Conservation (phyloP, 2,113 vertebrate species). For the Oostethus manadensis region DNA sequence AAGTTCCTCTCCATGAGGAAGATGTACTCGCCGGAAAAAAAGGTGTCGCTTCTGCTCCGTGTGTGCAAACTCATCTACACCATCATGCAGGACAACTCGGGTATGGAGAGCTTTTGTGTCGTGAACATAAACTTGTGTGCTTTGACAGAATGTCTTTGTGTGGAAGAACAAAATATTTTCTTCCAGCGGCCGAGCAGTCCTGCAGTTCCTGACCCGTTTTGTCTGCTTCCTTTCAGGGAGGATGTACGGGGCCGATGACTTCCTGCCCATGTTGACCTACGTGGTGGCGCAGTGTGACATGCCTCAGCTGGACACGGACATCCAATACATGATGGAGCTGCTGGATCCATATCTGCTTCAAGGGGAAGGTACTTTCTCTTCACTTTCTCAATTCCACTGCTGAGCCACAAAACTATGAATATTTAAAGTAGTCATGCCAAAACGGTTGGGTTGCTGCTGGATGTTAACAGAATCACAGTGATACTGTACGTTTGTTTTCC, state of each 20-base stretch:
- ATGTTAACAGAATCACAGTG: no score
- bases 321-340: constrained; percentile 97
- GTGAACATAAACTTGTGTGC: neutral
- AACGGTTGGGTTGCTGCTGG: no score
- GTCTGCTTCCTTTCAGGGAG: constrained; percentile 75
- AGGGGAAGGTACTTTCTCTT: constrained; percentile 81
- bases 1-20: constrained; percentile 92
- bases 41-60: constrained; percentile 86
- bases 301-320: constrained; percentile 89
- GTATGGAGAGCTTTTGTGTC: constrained; percentile 56
- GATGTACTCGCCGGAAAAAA: constrained; percentile 95
- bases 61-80: constrained; percentile 96
- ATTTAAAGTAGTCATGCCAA: no score
- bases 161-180: no score
- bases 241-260: constrained; percentile 95
- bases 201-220: constrained; percentile 4
- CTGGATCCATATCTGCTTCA: constrained; percentile 88
- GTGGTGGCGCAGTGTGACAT: constrained; percentile 95
- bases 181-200: neutral
- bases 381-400: no score
- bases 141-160: neutral
- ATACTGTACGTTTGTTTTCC: no score
- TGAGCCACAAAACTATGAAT: no score
- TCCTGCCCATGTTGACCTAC: constrained; percentile 91
- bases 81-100: constrained; percentile 96